Evolutionary conservation across 2,113 vertebrate genomes (phyloP).

Genomic region (Ramphastos sulfuratus): DNA sequence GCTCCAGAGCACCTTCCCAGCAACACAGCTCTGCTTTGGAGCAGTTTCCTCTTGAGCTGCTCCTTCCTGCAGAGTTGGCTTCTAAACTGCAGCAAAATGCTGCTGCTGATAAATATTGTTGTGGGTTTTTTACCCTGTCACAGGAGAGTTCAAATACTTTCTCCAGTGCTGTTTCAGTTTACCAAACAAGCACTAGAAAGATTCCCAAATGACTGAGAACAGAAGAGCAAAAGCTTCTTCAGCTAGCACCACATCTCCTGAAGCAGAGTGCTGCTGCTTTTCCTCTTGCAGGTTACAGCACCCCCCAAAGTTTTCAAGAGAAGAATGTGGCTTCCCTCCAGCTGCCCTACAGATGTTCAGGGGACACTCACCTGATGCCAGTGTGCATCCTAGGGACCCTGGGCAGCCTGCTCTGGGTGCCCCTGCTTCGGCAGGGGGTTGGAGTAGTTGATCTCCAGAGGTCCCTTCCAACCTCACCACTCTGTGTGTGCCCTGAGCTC

Average conservation of each 20-base stretch:
- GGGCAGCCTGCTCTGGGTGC: too few species aligned
- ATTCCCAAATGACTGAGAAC: background rate
- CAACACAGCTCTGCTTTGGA: background rate
- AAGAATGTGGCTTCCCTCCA: too few species aligned
- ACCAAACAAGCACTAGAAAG: background rate
- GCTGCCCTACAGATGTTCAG: too few species aligned
- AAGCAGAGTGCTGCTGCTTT: background rate
- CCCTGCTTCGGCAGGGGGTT: too few species aligned
- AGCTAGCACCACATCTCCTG: background rate
- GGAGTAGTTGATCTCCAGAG: too few species aligned
- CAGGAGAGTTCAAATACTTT: background rate
- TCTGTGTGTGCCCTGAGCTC: too few species aligned
- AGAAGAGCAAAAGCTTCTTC: background rate
- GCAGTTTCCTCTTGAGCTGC: background rate
- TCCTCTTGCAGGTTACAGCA: too few species aligned
- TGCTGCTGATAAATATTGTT: background rate
- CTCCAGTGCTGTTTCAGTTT: background rate
- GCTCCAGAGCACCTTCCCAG: background rate
- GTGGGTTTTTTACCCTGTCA: background rate
- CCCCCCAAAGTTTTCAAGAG: too few species aligned
- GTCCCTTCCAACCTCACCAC: too few species aligned
- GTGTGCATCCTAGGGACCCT: too few species aligned
- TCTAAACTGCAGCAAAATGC: background rate
- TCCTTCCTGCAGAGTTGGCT: too few species aligned
- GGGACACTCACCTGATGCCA: too few species aligned